Conservation (phyloP, 2,797 vertebrate species). For the Parauchenoglanis ngamensis region DNA sequence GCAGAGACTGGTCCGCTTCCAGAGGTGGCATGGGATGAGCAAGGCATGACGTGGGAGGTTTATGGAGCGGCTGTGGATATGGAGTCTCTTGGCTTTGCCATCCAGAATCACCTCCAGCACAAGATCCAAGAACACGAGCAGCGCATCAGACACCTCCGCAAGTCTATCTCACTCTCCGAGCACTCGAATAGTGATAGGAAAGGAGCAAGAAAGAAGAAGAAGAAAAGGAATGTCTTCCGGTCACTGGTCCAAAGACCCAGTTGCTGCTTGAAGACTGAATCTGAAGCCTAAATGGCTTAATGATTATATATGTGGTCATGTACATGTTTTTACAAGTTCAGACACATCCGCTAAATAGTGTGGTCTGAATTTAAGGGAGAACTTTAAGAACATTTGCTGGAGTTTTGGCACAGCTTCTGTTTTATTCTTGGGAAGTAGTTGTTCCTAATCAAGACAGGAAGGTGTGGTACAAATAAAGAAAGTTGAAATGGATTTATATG, state of each 20-base stretch:
- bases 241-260: slow-evolving; percentile 77
- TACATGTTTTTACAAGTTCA: background rate
- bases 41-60: slow-evolving; percentile 96
- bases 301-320: background rate
- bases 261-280: slow-evolving; percentile 73
- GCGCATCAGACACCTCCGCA: slow-evolving; percentile 34
- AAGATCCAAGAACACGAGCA: slow-evolving; percentile 93
- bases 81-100: slow-evolving; percentile 92
- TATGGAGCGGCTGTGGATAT: slow-evolving; percentile 94
- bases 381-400: background rate
- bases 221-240: slow-evolving; percentile 80
- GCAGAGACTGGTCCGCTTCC: slow-evolving; percentile 63
- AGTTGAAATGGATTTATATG: background rate
- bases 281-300: slow-evolving; percentile 5
- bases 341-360: background rate
- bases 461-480: background rate
- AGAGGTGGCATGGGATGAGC: slow-evolving; percentile 87
- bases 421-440: background rate
- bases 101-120: slow-evolving; percentile 95
- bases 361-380: background rate
- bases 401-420: background rate
- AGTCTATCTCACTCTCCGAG: slow-evolving; percentile 47
- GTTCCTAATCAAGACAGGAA: background rate
- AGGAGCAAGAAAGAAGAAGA: slow-evolving; percentile 73
- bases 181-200: slow-evolving; percentile 70